Conservation (phyloP, 1,140 invertebrate genomes). For the Brachionus plicatilis region DNA sequence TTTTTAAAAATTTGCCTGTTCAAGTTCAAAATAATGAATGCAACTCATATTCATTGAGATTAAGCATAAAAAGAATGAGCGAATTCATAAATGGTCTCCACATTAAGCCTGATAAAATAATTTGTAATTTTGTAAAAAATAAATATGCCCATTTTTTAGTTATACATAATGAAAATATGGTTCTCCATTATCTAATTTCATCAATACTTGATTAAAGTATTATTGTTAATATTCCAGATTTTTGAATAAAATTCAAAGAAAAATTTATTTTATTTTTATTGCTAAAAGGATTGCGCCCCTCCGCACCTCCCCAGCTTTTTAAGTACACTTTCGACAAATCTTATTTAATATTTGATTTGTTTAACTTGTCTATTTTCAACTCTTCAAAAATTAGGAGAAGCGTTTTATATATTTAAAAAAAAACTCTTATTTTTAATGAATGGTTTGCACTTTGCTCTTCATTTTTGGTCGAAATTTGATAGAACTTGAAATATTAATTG, state of each 20-base stretch:
- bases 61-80: background rate
- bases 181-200: conserved; percentile 5
- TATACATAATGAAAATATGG: background rate
- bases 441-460: no score
- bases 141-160: conserved; percentile 13
- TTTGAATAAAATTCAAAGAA: background rate
- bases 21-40: background rate
- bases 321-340: no score
- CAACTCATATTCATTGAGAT: background rate
- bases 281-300: no score
- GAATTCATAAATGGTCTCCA: background rate
- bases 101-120: background rate
- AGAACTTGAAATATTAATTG: no score
- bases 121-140: background rate
- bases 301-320: no score
- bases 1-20: conserved; percentile 6
- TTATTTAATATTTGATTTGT: no score
- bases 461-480: no score
- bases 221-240: background rate
- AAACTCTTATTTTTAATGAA: no score
- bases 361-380: no score
- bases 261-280: background rate
- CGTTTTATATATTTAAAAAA: no score
- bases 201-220: background rate
- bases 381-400: no score